Percentiles rank a stretch among this genome's conserved stretches.
Evolutionary conservation across 2,113 vertebrate species (phyloP).

Genomic region (Hippocampus comes): DNA sequence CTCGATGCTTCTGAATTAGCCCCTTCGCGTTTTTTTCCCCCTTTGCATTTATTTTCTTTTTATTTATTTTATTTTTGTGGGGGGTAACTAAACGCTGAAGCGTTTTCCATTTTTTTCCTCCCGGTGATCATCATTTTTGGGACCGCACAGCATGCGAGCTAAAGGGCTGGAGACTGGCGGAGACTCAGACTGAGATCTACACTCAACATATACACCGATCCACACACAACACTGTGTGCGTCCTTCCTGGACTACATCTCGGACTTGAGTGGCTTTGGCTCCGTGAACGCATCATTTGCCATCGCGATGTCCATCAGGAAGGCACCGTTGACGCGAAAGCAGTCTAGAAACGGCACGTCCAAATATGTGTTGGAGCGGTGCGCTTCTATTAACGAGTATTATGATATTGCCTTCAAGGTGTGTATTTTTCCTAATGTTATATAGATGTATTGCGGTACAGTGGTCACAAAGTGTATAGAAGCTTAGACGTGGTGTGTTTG

Average conservation of each 20-base stretch:
- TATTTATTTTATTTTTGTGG: not conserved
- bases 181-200: constrained; percentile 52
- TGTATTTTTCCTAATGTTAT: constrained; percentile 49
- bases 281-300: constrained; percentile 13
- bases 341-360: constrained; percentile 71
- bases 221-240: constrained; percentile 31
- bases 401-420: constrained; percentile 78
- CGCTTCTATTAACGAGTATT: constrained; percentile 77
- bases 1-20: constrained; percentile 17
- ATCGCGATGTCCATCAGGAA: constrained; percentile 69
- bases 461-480: not conserved
- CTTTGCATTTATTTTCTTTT: constrained; percentile 16
- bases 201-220: not conserved
- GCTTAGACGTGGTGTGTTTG: not conserved
- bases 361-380: constrained; percentile 76
- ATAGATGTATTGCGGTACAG: constrained; percentile 3
- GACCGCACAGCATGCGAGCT: constrained; percentile 47
- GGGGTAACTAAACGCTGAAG: not conserved
- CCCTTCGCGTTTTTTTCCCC: not conserved
- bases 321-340: constrained; percentile 63
- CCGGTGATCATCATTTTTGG: constrained; percentile 17
- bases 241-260: constrained; percentile 47
- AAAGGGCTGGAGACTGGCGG: constrained; percentile 40
- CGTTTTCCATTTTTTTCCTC: not conserved
- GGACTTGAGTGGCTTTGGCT: constrained; percentile 25